Percentiles rank a stretch among this genome's conserved stretches.
phyloP scores from a whole-genome alignment of 2,888 invertebrate genomes.

The Coleophora flavipennella region DNA sequence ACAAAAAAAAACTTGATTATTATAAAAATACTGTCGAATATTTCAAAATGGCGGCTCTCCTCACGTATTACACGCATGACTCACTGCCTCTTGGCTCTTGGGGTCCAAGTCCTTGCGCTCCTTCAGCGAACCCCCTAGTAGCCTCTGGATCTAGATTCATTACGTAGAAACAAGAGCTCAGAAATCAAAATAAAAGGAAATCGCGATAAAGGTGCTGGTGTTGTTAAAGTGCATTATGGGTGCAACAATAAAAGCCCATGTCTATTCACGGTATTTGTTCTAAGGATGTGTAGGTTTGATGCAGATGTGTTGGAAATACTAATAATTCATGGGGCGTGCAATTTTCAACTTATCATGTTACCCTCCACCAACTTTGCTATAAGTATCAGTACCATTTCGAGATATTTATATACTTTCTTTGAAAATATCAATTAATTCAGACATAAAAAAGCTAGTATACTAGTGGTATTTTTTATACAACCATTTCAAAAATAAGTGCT shows the following conservation, averaged over 20 bases:
- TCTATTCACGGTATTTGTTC: no score
- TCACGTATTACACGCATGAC: constrained; percentile 35
- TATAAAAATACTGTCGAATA: background rate
- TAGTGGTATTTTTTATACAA: no score
- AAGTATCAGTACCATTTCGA: no score
- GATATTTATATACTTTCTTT: background rate
- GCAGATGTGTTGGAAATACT: no score
- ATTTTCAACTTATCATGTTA: no score
- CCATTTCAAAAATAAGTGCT: no score
- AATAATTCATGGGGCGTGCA: no score
- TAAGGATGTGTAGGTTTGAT: no score
- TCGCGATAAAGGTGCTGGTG: background rate
- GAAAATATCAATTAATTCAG: background rate
- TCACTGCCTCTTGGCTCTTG: constrained; percentile 78
- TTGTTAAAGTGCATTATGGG: no score
- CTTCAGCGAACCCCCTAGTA: constrained; percentile 80
- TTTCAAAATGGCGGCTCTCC: background rate
- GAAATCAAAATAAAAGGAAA: constrained; percentile 32
- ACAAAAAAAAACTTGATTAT: constrained; percentile 5
- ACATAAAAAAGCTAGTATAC: background rate
- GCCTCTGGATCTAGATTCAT: constrained; percentile 77
- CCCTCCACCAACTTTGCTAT: no score
- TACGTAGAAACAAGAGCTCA: constrained; percentile 36
- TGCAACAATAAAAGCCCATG: no score
- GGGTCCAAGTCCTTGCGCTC: constrained; percentile 78